Conservation (phyloP, 2,113 vertebrate species). For the Kryptolebias marmoratus region DNA sequence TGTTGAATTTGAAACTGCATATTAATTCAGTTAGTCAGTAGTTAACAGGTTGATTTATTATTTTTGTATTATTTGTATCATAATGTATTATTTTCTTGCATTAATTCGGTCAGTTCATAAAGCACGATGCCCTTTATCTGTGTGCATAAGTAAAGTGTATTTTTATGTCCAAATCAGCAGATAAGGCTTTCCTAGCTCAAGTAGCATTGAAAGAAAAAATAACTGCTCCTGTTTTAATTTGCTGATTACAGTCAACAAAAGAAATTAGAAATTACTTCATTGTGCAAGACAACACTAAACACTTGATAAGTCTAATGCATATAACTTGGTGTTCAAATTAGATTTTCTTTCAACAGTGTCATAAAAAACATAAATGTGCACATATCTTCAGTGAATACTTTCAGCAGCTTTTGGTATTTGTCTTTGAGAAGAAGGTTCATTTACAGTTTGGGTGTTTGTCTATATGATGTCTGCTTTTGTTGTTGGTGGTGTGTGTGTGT, state of each 20-base stretch:
- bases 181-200: not conserved
- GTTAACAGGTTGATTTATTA: not conserved
- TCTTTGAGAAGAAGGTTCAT: not conserved
- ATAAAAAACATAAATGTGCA: not conserved
- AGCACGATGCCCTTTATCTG: not conserved
- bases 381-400: not conserved
- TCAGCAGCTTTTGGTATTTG: not conserved
- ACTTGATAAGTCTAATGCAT: not conserved
- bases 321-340: not conserved
- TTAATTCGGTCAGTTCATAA: not conserved
- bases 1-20: not conserved
- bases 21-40: not conserved
- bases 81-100: not conserved
- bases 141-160: not conserved
- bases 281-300: not conserved
- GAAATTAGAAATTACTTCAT: not conserved
- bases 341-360: not conserved
- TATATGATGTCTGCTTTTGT: slow-evolving; percentile 14
- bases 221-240: not conserved
- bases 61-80: too few relatives aligned
- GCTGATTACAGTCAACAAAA: not conserved
- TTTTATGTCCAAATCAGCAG: slow-evolving; percentile 1
- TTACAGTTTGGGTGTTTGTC: not conserved
- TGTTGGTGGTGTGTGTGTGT: not conserved
- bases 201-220: not conserved